Evolutionary conservation across 2,113 vertebrate species (phyloP).

Genomic region (Pithys albifrons): DNA sequence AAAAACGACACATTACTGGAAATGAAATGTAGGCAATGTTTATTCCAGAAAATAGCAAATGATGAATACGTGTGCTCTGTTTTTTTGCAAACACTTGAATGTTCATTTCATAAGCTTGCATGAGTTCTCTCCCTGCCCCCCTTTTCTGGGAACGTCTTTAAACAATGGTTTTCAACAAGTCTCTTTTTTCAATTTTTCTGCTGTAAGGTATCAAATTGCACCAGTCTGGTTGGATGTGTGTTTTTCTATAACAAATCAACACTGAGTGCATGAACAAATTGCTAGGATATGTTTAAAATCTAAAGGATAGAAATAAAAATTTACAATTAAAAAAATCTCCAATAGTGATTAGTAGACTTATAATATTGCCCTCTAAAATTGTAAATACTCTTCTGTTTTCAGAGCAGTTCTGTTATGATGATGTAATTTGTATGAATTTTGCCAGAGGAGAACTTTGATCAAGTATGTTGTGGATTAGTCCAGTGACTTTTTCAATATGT

Average conservation of each 20-base stretch:
- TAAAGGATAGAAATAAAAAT: background rate
- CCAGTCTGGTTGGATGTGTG: background rate
- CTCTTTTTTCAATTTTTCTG: background rate
- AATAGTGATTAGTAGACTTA: background rate
- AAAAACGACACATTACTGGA: background rate
- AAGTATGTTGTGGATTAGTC: conserved; percentile 25
- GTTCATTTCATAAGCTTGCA: background rate
- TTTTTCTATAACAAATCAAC: conserved; percentile 53
- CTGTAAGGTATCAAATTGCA: conserved; percentile 40
- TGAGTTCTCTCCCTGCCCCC: background rate
- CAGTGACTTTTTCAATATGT: conserved; percentile 28
- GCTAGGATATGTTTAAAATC: background rate
- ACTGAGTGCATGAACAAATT: background rate
- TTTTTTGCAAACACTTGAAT: background rate
- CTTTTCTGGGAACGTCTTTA: conserved; percentile 44
- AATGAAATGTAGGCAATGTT: background rate
- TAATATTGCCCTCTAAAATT: background rate
- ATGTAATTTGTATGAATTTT: background rate
- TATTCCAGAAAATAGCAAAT: conserved; percentile 5
- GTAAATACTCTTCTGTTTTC: conserved; percentile 5
- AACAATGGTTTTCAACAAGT: conserved; percentile 60
- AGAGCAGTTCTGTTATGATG: background rate
- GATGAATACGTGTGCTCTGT: background rate
- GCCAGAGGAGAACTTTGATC: background rate
- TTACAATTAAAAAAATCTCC: background rate